Base-by-base conservation (phyloP, 2,113 vertebrate genomes). In the Rhipidura dahli region DNA sequence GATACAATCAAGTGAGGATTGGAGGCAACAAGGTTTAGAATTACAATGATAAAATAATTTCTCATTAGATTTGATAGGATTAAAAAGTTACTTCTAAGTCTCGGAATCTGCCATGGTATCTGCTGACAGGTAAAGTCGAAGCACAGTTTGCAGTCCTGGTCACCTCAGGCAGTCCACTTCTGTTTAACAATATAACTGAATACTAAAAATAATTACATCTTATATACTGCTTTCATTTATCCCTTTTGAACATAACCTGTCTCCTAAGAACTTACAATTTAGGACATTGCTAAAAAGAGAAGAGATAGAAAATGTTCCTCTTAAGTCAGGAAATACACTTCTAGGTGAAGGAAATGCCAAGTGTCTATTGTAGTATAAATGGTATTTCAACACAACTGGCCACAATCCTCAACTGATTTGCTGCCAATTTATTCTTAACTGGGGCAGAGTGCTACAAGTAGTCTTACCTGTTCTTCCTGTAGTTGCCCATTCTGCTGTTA, bases 391-490 rank as follows among this genome's bases (percentile, higher is more conserved):
- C n/a, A 31, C 8, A 71, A 24, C 24, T 65, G 12, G 11, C 24
- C 3, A 4, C 10, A 44, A 56, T 59, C 37, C 24, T 47, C 19
- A 50, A 13, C 22, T 71, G 50, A 59, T 51, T 70, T 66, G 37
- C 10, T 70, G 50, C 30, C 17, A 42, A 26, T 19, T 20, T 82
- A 15, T 75, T 85, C 56, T 73, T 79, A 75, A 47, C 10, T 0
- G 2, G 17, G 28, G 21, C 0, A 0, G 87, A 79, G 27, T 12
- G 4, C 40, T 83, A 2, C 8, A 28, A 61, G 30, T 24, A 79
- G 21, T 28, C 37, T 47, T 37, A 5, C 19, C 23, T 64, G 44
- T 35, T 79, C 6, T 22, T 76, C 20, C 40, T 83, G 35, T 42
- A 64, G 53, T 27, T 82, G 17, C 7, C 17, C 7, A 3, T 35